These are phyloP conservation scores for Acipenser transmontanus DNA, from an alignment of 2,797 vertebrate species.

Conservation along the genomic window DNA sequence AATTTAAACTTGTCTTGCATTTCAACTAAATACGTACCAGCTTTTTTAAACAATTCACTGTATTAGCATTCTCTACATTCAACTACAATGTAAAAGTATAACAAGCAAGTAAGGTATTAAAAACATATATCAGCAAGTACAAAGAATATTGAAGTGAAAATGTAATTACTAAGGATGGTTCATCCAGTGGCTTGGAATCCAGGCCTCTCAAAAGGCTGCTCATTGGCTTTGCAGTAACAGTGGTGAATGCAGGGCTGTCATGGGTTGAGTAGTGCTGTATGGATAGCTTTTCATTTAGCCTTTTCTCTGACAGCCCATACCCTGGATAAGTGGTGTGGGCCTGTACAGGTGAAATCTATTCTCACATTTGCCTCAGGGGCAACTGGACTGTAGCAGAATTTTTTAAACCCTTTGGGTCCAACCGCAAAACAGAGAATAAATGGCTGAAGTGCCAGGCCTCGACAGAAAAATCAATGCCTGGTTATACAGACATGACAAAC, in stretches of 20 bases:
- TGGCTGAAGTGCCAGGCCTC: conserved; percentile 91
- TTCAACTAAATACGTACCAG: too few relatives aligned
- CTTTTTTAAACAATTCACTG: too few relatives aligned
- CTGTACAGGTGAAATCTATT: conserved; percentile 96
- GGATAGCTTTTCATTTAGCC: conserved; percentile 94
- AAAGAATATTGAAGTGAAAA: not conserved
- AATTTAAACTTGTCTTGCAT: too few relatives aligned
- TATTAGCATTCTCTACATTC: too few relatives aligned
- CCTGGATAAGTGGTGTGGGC: conserved; percentile 58
- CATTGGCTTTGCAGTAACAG: conserved; percentile 12
- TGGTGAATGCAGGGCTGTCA: conserved; percentile 39
- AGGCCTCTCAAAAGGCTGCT: not conserved
- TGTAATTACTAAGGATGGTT: not conserved
- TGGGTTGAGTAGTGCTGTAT: conserved; percentile 64
- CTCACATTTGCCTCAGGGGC: conserved; percentile 87
- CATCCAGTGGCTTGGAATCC: not conserved
- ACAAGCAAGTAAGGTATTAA: too few relatives aligned
- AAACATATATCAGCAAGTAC: too few relatives aligned
- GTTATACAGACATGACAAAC: conserved; percentile 99
- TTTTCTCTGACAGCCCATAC: conserved; percentile 76
- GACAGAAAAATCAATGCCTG: conserved; percentile 99
- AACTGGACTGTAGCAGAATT: conserved; percentile 98
- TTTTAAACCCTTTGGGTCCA: conserved; percentile 91
- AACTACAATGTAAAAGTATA: too few relatives aligned
- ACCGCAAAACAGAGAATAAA: conserved; percentile 99